Evolutionary conservation across 2,797 vertebrate species (phyloP).

Genomic region (Rhinella marina): DNA sequence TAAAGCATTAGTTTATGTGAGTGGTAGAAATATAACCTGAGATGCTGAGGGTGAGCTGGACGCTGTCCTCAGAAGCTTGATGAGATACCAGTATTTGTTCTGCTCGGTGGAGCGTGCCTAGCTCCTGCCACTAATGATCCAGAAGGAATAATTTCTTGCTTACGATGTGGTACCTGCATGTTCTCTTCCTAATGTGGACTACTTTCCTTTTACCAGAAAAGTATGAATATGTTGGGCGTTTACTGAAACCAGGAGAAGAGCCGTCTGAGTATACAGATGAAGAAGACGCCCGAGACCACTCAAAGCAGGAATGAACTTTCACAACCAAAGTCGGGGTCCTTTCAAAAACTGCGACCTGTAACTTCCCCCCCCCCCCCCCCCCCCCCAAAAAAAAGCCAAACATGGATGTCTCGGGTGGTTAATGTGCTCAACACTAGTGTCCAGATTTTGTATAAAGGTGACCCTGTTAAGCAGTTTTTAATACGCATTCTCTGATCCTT

Average conservation of each 20-base stretch:
- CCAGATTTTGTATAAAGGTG: conserved; percentile 76
- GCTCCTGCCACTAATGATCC: neutral
- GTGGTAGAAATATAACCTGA: neutral
- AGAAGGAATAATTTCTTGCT: neutral
- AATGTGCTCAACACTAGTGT: conserved; percentile 74
- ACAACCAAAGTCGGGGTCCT: conserved; percentile 89
- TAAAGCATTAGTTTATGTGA: neutral
- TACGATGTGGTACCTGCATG: neutral
- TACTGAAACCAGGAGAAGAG: conserved; percentile 97
- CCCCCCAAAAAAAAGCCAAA: conserved; percentile 68
- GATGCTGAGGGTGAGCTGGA: neutral
- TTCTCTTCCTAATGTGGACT: neutral
- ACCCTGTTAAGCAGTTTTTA: conserved; percentile 75
- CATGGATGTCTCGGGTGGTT: conserved; percentile 71
- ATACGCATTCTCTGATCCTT: conserved; percentile 72
- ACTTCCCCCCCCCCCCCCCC: conserved; percentile 66
- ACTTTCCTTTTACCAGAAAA: conserved; percentile 85
- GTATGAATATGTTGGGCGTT: conserved; percentile 95
- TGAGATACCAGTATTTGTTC: neutral
- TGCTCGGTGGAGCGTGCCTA: neutral
- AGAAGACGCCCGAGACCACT: conserved; percentile 98
- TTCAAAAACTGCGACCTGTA: conserved; percentile 83
- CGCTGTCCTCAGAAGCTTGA: neutral
- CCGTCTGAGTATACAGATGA: conserved; percentile 99
- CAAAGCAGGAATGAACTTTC: conserved; percentile 94